Base-by-base conservation (phyloP, 2,888 invertebrate genomes). In the Caenorhabditis drosophilae region DNA sequence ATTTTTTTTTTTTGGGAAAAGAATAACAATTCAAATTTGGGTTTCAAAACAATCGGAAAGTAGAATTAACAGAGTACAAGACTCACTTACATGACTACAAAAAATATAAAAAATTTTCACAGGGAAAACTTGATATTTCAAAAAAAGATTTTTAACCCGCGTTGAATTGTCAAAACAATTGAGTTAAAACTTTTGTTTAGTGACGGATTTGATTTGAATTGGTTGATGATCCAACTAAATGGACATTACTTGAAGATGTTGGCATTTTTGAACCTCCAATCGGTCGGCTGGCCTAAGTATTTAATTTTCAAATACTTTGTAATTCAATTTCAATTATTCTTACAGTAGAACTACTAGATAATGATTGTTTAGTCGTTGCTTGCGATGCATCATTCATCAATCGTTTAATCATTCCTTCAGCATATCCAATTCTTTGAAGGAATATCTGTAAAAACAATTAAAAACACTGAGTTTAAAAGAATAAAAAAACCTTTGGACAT, bases 391-490 rank as follows among this genome's bases (percentile, higher is more conserved):
- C 62, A 20, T 45, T 56, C 61, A 73, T 64, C 57, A 75, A 46
- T 15, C 76, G 60, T 35, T 78, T 76, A 15, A 74, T 68, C 78
- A 78, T 78, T n/a, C 64, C 55, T 46, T 75, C 73, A 3, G 78
- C 76, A 51, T 80, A 81, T 31, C 67, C 59, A 16, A 81, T 67
- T 2, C 81, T 73, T 34, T 59, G 61, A 16, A 61, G 52, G 18
- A 77, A 54, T n/a, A 75, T 57, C 64, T 71, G 54, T 26, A 63
- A 31, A n/a, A n/a, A n/a, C n/a, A n/a, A n/a, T n/a, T n/a, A n/a
- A n/a, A n/a, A n/a, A n/a, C n/a, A n/a, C n/a, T n/a, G n/a, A n/a
- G n/a, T n/a, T n/a, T n/a, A n/a, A n/a, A n/a, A n/a, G n/a, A n/a
- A n/a, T n/a, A n/a, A n/a, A n/a, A n/a, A 31, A 11, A 59, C 77